Conservation (phyloP, 2,113 vertebrate species). For the Nettapus auritus region DNA sequence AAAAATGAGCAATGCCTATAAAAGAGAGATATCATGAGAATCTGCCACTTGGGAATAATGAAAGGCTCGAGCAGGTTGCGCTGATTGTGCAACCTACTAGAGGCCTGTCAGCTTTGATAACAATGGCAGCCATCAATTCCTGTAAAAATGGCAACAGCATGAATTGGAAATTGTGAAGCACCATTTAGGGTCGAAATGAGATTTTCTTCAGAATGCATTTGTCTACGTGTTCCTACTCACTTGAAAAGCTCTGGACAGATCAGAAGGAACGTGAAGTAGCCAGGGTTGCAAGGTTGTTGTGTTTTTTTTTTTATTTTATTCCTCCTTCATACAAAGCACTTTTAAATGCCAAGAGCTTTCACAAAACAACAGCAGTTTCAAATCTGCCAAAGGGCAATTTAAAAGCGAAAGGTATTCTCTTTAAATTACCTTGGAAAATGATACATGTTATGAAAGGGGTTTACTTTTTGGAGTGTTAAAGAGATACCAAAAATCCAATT, state of each 20-base stretch:
- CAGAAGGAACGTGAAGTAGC: constrained; percentile 22
- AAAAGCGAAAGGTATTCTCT: constrained; percentile 48
- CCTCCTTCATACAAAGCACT: constrained; percentile 1
- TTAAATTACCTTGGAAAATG: constrained; percentile 52
- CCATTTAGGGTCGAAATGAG: constrained; percentile 59
- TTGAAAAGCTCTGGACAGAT: constrained; percentile 55
- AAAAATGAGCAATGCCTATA: constrained; percentile 52
- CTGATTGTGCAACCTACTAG: constrained; percentile 55
- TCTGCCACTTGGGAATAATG: constrained; percentile 69
- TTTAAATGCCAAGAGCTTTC: constrained; percentile 51
- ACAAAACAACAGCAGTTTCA: constrained; percentile 14
- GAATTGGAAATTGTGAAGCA: constrained; percentile 72
- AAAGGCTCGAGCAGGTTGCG: constrained; percentile 25
- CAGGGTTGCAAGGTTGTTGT: not conserved
- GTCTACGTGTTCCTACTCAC: not conserved
- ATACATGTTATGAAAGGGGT: constrained; percentile 1
- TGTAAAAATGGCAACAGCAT: constrained; percentile 63
- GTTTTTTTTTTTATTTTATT: not conserved
- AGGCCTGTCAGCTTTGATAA: constrained; percentile 73
- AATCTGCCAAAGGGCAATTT: constrained; percentile 40
- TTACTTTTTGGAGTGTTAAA: constrained; percentile 39
- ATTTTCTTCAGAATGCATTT: constrained; percentile 65
- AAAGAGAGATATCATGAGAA: constrained; percentile 67
- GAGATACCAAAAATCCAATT: constrained; percentile 44
- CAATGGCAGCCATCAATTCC: constrained; percentile 73